Evolutionary conservation across 2,113 vertebrate species (phyloP), one percentile per base, ranked within the genome.

Genomic region (Prietella phreatophila): DNA sequence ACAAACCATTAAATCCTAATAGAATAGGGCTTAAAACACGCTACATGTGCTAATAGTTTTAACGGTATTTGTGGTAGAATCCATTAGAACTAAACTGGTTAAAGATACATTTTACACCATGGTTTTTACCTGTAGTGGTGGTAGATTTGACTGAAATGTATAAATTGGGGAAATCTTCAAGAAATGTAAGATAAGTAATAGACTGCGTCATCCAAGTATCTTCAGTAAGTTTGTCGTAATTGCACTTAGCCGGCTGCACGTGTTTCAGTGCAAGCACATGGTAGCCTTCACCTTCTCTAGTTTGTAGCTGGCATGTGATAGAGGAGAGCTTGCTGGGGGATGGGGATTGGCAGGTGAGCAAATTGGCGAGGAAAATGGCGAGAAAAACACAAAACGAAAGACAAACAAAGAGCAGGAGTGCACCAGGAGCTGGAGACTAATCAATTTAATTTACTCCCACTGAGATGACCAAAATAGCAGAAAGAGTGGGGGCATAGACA

Each of bases 381-480:
- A 7, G 6, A 76, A 55, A 30, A 14, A 25, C 25, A 30, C 4
- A 71, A 9, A 67, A n/a, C 7, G 2, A 71, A 33, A 36, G 0
- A 2, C 5, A n/a, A 69, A 14, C 33, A 55, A n/a, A 80, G 50
- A 50, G 47, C 27, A 55, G 27, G 8, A 80, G 14, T 55, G 50
- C 50, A 30, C 27, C 50, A 33, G 76, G 50, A 80, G 76, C 30
- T 80, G 50, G 50, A 6, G 27, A 53, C 27, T 55, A 80, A 80
- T 55, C 76, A 55, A 19, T 55, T 80, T 85, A 67, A 82, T 76
- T 87, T 83, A 88, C 81, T 89, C 85, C 85, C 86, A 87, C 85
- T 36, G 78, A 85, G 65, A n/a, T 58, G 33, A 71, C 75, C 36
- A 82, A 84, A 87, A 90, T 90, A 90, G 85, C 71, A 86, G 61